Base-by-base conservation (phyloP, 2,113 vertebrate species). In the Oceanites oceanicus region DNA sequence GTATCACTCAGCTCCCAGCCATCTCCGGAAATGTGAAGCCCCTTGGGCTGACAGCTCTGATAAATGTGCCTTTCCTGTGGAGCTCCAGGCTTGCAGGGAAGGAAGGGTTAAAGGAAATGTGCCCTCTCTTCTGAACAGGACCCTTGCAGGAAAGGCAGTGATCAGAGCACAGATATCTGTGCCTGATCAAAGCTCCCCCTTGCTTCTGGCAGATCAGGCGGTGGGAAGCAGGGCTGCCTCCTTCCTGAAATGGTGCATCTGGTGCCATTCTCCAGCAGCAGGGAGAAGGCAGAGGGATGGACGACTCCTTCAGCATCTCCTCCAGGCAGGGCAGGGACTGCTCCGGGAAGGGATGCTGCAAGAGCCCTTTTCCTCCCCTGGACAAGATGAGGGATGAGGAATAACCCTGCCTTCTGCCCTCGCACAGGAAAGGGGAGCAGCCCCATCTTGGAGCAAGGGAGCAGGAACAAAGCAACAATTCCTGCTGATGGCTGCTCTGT, bases 111-210 rank as follows among this genome's bases (percentile, higher is more conserved):
- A 82, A 84, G 79, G 76, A 85, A 89, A 91, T 8, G 13, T 55
- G 68, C 34, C 61, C 79, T 61, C 76, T 88, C 21, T 63, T 72
- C 91, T 72, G 72, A 93, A 66, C 38, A 21, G 76, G 44, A 42
- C 66, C 52, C 34, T 88, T 55, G 67, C 58, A 70, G 83, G 75
- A 91, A 88, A 86, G 59, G 76, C 72, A 61, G 22, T 0, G 17
- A 92, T 92, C 38, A 45, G 86, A 88, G 75, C 75, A 55, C 40
- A 78, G 94, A 92, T 88, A 95, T 65, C 62, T 65, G 34, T 68
- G 91, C 73, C 86, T 78, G 86, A 92, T 89, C 83, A 94, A 94
- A 95, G 91, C 73, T 94, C n/a, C 42, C 59, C 32, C 63, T 82
- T 4, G n/a, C 47, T 74, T 88, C 86, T 96, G 92, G 78, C 73